Evolutionary conservation across 2,113 vertebrate species (phyloP).

Genomic region (Cyanocitta stelleri): DNA sequence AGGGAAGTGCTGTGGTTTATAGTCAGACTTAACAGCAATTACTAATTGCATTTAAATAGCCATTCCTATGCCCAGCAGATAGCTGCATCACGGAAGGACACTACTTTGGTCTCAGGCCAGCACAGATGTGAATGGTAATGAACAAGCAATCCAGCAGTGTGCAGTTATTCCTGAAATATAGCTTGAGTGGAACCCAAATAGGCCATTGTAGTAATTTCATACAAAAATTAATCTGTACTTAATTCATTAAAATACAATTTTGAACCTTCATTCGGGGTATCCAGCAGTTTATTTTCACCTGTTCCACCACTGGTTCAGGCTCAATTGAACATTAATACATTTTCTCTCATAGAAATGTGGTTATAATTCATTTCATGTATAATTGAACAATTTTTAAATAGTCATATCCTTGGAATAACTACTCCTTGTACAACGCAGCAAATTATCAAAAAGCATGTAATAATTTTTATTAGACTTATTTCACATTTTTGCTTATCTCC

Average conservation of each 20-base stretch:
- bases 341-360: slow-evolving; percentile 48
- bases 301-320: slow-evolving; percentile 48
- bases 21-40: slow-evolving; percentile 41
- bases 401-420: slow-evolving; percentile 16
- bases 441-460: neutral
- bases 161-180: slow-evolving; percentile 46
- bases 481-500: neutral
- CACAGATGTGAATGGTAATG: neutral
- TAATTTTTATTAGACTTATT: slow-evolving; percentile 24
- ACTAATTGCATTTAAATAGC: slow-evolving; percentile 39
- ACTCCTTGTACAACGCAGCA: neutral
- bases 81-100: neutral
- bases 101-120: neutral
- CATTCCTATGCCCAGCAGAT: neutral
- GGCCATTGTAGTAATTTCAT: slow-evolving; percentile 23
- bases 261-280: slow-evolving; percentile 39
- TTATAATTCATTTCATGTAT: slow-evolving; percentile 62
- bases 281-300: slow-evolving; percentile 68
- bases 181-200: slow-evolving; percentile 51
- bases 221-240: slow-evolving; percentile 57
- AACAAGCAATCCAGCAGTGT: neutral
- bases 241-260: slow-evolving; percentile 67
- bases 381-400: slow-evolving; percentile 61
- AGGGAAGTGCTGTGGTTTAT: neutral
- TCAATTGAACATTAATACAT: slow-evolving; percentile 64